Base-by-base conservation (phyloP, 2,797 vertebrate species). In the Coilia nasus region DNA sequence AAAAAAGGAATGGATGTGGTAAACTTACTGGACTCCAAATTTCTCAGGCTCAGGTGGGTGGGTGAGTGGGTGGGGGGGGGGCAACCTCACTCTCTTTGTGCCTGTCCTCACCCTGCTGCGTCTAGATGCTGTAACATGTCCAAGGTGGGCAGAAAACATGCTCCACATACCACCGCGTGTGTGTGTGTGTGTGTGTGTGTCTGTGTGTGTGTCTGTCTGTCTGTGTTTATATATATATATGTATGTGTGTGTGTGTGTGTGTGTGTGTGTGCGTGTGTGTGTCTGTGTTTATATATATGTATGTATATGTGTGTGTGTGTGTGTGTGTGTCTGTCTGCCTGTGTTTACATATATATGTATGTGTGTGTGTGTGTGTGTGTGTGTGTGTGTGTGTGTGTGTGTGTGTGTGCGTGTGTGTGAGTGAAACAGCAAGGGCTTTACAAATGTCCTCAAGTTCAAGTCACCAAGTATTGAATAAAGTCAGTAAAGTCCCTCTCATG, bases 31-130 rank as follows among this genome's bases (percentile, higher is more conserved):
- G 25, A 2, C 50, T 54, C 14, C 14, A 41, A 41, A 41, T 41
- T 2, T 41, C 35, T 41, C 35, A 41, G 2, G 2, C 35, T 2
- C 2, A 5, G 35, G 35, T 2, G 35, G 35, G 2, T 41, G 35
- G 35, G n/a, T n/a, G n/a, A n/a, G n/a, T n/a, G 35, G 35, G 2
- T 41, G 35, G 35, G 35, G 35, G 35, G 35, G 35, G 2, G 35
- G 35, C n/a, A n/a, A 41, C 35, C 59, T 83, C 44, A 78, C 80
- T 86, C 31, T 75, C 80, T 86, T 81, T 81, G 80, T 81, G 54
- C 86, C 83, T 86, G 84, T 86, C 81, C 67, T 85, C 83, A 81
- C 67, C 84, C 90, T 88, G 90, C 88, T 88, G 90, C n/a, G 88
- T 85, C 71, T 85, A 86, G 83, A 81, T 84, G 88, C 88, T 81